phyloP scores from a whole-genome alignment of 2,113 vertebrate species.

The Elgaria multicarinata region DNA sequence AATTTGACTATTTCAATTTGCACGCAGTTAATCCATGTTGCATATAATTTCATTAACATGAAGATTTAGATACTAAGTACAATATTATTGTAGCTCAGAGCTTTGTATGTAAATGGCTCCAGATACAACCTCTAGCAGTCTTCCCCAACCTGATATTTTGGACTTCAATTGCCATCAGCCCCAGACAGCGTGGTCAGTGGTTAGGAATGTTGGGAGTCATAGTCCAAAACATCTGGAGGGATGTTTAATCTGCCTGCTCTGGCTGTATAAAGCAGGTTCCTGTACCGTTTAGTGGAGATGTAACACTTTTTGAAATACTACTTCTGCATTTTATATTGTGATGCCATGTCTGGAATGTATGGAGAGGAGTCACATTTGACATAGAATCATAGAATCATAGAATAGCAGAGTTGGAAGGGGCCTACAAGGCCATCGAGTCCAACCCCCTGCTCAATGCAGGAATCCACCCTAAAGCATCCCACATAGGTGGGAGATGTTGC shows the following conservation, averaged over 20 bases:
- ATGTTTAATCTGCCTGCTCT: neutral
- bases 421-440: too few species aligned
- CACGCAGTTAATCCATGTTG: neutral
- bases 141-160: too few species aligned
- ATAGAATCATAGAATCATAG: too few species aligned
- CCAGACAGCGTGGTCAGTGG: too few species aligned
- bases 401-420: too few species aligned
- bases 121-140: neutral
- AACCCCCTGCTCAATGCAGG: too few species aligned
- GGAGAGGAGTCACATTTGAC: too few species aligned
- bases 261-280: neutral
- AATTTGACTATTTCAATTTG: neutral
- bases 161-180: too few species aligned
- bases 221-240: too few species aligned
- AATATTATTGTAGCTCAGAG: neutral
- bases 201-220: too few species aligned
- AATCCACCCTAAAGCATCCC: too few species aligned
- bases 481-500: neutral
- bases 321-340: neutral
- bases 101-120: neutral
- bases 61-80: neutral
- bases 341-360: neutral
- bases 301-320: neutral
- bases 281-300: neutral
- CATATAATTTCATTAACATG: neutral